Evolutionary conservation across 2,113 vertebrate genomes (phyloP), one percentile per base, ranked within the genome.

Genomic region (Centropus unirufus): DNA sequence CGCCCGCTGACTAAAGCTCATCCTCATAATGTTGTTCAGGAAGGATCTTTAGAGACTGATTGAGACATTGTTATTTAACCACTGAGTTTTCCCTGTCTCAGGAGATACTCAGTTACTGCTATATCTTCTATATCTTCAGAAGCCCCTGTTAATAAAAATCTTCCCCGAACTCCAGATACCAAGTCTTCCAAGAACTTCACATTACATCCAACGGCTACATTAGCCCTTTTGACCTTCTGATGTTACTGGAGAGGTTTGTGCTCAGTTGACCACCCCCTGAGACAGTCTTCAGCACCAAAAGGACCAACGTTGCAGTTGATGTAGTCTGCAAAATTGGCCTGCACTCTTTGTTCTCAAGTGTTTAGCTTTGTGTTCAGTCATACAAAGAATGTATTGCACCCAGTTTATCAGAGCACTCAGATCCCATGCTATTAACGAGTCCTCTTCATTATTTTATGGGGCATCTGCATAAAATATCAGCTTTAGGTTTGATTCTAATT

Each of bases 261-360:
- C 8, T 51, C 39, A 32, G 4, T 0, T 4, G 40, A 46, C 24
- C 59, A 14, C 58, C 46, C 9, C 8, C 1, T 13, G 11, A 24
- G 39, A 29, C 27, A 36, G 27, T 73, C 57, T 44, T 42, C 20
- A 22, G 61, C n/a, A 34, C 29, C 57, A 57, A 7, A 5, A 22
- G 30, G 12, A 34, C 16, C 27, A 20, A 27, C 0, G 3, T 44
- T 9, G 1, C 0, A 66, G 32, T 4, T 62, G 22, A 57, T 26
- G 2, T 12, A 74, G 36, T 46, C 64, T 51, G 78, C 78, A 91
- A 36, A 36, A 32, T 3, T 1, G 2, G 57, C 27, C 40, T 27
- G 14, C 12, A 5, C 30, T 29, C 29, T 36, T 23, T 44, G 22
- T 36, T 80, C 15, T 30, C 29, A 22, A 39, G 44, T 26, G 44